A percentile compares a stretch with the other conserved stretches of the same genome.
phyloP scores from a whole-genome alignment of 2,888 invertebrate genomes.

The Sphaerophoria taeniata region DNA sequence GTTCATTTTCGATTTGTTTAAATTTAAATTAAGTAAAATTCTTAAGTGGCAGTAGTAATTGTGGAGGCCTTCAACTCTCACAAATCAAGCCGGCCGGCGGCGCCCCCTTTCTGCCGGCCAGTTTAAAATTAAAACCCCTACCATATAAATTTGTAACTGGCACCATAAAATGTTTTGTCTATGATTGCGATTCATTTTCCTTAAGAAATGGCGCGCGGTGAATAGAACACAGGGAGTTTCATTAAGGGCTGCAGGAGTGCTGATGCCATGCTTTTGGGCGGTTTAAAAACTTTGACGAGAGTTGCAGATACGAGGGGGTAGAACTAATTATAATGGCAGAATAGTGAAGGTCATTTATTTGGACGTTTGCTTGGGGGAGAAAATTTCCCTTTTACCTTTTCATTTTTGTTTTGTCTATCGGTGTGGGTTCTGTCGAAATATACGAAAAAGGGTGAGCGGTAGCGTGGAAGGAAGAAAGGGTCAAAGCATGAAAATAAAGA shows the following conservation, averaged over 20 bases:
- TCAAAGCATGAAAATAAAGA: constrained; percentile 46
- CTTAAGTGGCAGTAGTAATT: constrained; percentile 74
- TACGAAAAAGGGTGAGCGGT: constrained; percentile 18
- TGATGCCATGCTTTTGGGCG: constrained; percentile 1
- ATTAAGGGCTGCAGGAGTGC: background rate
- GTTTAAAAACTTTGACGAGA: background rate
- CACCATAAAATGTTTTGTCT: constrained; percentile 74
- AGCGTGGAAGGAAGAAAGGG: constrained; percentile 37
- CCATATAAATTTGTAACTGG: constrained; percentile 74
- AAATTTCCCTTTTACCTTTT: constrained; percentile 61
- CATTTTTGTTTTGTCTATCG: constrained; percentile 6
- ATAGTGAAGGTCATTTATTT: constrained; percentile 72
- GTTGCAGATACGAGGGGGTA: constrained; percentile 12
- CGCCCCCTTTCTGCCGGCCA: background rate
- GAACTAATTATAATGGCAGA: constrained; percentile 74
- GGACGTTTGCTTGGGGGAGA: constrained; percentile 41
- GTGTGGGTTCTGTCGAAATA: constrained; percentile 3
- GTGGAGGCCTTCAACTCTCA: constrained; percentile 64
- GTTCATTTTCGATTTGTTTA: constrained; percentile 70
- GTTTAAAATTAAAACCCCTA: constrained; percentile 2
- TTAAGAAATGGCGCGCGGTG: constrained; percentile 21
- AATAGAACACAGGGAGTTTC: constrained; percentile 20
- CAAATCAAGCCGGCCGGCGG: constrained; percentile 64
- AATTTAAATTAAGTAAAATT: constrained; percentile 74
- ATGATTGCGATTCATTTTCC: constrained; percentile 75